These are phyloP conservation scores for Lasioglossum calceatum DNA, from an alignment of 2,888 invertebrate genomes.

Conservation along the genomic window DNA sequence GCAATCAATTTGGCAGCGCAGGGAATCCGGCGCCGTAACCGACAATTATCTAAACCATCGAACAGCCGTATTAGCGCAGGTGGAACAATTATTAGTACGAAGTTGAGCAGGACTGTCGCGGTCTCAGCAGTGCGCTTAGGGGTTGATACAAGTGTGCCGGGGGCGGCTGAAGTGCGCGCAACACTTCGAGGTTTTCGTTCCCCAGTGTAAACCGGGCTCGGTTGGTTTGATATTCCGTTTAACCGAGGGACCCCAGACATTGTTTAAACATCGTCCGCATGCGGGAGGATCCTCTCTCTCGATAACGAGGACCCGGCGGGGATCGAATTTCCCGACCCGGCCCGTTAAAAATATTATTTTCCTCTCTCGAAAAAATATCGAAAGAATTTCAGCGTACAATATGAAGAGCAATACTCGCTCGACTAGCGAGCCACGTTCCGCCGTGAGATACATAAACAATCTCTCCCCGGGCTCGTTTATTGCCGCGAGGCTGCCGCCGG, in stretches of 20 bases:
- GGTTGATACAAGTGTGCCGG: background rate
- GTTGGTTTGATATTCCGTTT: background rate
- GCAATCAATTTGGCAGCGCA: background rate
- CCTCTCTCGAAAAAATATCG: background rate
- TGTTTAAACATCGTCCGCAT: background rate
- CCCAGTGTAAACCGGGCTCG: background rate
- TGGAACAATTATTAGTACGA: background rate
- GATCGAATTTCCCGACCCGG: background rate
- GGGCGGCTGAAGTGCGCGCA: background rate
- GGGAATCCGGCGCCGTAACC: background rate
- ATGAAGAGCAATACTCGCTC: background rate
- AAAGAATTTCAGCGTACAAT: background rate
- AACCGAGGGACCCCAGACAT: background rate
- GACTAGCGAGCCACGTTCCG: background rate
- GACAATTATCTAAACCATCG: background rate
- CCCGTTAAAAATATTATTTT: background rate
- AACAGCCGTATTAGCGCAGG: background rate
- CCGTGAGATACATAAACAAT: slow-evolving; percentile 11
- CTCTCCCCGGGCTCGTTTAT: background rate
- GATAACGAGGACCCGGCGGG: background rate
- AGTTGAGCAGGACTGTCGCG: background rate
- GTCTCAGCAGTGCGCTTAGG: background rate
- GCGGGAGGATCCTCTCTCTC: background rate
- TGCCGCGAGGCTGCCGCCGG: background rate
- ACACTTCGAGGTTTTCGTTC: slow-evolving; percentile 4